Evolutionary conservation across 2,113 vertebrate genomes (phyloP).

Genomic region (Agapornis roseicollis): DNA sequence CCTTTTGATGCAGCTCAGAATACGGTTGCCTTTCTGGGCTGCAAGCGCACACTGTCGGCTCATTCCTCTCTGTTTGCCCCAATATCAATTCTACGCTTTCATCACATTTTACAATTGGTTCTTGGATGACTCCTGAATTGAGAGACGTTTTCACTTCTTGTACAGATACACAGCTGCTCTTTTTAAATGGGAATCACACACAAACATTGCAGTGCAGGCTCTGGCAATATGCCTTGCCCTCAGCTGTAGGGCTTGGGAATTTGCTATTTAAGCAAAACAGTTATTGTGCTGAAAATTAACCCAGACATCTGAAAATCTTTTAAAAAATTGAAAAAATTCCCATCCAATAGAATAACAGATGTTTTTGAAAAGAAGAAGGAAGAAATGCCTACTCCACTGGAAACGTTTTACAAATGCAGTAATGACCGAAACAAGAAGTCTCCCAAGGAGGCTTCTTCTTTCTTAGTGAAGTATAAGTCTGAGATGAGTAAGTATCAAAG

Average conservation of each 20-base stretch:
- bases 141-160: conserved; percentile 11
- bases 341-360: background rate
- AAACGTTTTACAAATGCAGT: background rate
- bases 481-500: background rate
- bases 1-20: too few species aligned
- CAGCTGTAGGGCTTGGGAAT: conserved; percentile 31
- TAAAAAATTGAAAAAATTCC: background rate
- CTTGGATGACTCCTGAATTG: conserved; percentile 46
- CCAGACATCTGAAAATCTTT: background rate
- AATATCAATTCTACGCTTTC: background rate
- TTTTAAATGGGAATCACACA: background rate
- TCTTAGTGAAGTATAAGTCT: background rate
- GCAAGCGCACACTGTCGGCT: too few species aligned
- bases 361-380: background rate
- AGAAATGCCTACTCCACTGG: background rate
- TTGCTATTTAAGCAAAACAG: conserved; percentile 31
- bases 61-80: background rate
- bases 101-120: background rate
- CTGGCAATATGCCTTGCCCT: conserved; percentile 25
- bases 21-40: too few species aligned
- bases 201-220: background rate
- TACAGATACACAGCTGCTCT: conserved; percentile 51
- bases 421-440: background rate
- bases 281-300: background rate
- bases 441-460: background rate